A percentile compares a stretch with the other conserved stretches of the same genome.
Evolutionary conservation across 2,797 vertebrate genomes (phyloP).

Genomic region (Poecilia gillii): DNA sequence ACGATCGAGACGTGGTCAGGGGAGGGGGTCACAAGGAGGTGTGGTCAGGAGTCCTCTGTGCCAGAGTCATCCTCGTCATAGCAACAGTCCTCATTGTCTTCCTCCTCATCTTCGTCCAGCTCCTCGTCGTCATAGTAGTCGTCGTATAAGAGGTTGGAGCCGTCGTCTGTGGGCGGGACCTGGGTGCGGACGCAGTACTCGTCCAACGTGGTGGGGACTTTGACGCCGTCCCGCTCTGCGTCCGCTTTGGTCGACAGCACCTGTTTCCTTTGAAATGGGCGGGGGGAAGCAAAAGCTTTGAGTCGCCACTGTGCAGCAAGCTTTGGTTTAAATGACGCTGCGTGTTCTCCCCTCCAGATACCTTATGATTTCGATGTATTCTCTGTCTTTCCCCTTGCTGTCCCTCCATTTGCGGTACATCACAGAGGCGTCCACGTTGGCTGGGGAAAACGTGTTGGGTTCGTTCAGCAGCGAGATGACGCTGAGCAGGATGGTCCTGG

Average conservation of each 20-base stretch:
- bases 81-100: constrained; percentile 85
- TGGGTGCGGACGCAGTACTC: constrained; percentile 96
- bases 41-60: constrained; percentile 91
- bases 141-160: constrained; percentile 93
- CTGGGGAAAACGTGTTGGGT: constrained; percentile 96
- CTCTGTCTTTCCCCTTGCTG: constrained; percentile 93
- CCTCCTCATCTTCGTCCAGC: constrained; percentile 86
- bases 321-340: not conserved
- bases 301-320: not conserved
- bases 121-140: constrained; percentile 94
- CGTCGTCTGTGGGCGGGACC: constrained; percentile 89
- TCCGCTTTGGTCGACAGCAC: constrained; percentile 93
- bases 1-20: constrained; percentile 10
- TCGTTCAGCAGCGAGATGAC: constrained; percentile 96
- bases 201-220: constrained; percentile 93
- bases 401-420: constrained; percentile 99
- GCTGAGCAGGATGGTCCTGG: constrained; percentile 94
- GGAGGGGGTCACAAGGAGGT: not conserved
- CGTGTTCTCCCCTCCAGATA: constrained; percentile 36
- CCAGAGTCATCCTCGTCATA: constrained; percentile 94
- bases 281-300: not conserved
- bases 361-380: constrained; percentile 97
- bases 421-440: constrained; percentile 95
- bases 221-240: constrained; percentile 91
- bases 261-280: constrained; percentile 85